phyloP scores from a whole-genome alignment of 2,888 invertebrate species.

The Celastrina argiolus region DNA sequence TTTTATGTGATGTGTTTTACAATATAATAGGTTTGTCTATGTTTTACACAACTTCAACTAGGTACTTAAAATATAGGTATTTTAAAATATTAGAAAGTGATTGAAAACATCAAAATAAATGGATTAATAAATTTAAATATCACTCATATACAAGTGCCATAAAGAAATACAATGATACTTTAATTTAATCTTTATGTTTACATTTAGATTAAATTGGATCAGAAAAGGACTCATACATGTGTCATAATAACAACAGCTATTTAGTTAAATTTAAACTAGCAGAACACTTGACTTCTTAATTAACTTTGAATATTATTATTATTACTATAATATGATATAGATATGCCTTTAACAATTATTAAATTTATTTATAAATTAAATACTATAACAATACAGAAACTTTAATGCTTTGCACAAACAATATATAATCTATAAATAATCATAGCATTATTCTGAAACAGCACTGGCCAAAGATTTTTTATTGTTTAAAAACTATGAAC shows the following conservation, averaged over 20 bases:
- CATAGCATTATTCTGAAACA: background rate
- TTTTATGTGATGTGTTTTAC: background rate
- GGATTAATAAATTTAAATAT: too few relatives aligned
- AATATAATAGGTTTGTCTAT: too few relatives aligned
- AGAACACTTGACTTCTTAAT: background rate
- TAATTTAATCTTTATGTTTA: too few relatives aligned
- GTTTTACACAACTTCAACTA: too few relatives aligned
- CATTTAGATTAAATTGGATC: too few relatives aligned
- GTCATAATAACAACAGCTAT: background rate
- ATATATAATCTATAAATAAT: slow-evolving; percentile 8
- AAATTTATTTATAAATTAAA: background rate
- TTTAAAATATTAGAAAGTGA: too few relatives aligned
- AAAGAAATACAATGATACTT: too few relatives aligned
- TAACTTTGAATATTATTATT: background rate
- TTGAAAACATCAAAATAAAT: too few relatives aligned
- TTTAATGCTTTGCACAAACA: slow-evolving; percentile 15
- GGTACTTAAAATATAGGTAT: too few relatives aligned
- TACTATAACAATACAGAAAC: slow-evolving; percentile 7
- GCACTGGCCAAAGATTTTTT: slow-evolving; percentile 1
- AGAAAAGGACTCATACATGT: too few relatives aligned
- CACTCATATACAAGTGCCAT: too few relatives aligned
- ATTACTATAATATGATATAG: background rate
- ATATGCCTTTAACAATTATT: background rate
- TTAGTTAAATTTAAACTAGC: background rate
- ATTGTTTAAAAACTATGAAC: background rate